These are phyloP conservation scores for Caenorhabditis macrosperma DNA, from an alignment of 2,888 invertebrate genomes.

Conservation along the genomic window DNA sequence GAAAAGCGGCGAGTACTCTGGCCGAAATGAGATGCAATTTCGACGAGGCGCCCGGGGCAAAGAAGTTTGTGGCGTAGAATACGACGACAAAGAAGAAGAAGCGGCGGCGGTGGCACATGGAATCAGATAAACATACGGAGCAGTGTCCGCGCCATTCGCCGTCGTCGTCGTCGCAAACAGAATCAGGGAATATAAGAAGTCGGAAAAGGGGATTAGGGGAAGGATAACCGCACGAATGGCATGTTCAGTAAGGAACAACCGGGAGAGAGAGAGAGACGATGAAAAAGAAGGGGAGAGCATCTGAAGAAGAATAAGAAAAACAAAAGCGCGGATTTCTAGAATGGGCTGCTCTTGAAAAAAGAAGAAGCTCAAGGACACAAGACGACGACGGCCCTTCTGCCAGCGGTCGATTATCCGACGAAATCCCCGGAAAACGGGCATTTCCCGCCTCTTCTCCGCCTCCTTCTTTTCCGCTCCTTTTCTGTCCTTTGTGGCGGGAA, in stretches of 20 bases:
- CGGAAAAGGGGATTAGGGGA: constrained; percentile 9
- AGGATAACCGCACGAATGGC: not conserved
- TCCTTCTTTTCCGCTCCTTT: constrained; percentile 4
- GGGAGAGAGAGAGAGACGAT: not conserved
- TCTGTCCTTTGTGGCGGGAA: constrained; percentile 11
- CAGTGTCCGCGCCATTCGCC: constrained; percentile 8
- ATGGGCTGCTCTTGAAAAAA: not conserved
- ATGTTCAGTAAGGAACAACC: not conserved
- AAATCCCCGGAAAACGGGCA: constrained; percentile 44
- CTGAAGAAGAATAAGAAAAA: constrained; percentile 11
- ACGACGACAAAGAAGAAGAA: not conserved
- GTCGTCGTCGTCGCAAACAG: not conserved
- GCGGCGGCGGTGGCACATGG: constrained; percentile 4
- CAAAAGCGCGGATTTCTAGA: not conserved
- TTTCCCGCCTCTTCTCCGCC: constrained; percentile 36
- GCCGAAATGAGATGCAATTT: constrained; percentile 47
- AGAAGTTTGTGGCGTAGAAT: constrained; percentile 19
- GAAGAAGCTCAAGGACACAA: constrained; percentile 36
- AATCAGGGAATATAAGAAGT: not conserved
- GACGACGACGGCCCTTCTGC: constrained; percentile 11
- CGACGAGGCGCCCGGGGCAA: constrained; percentile 15
- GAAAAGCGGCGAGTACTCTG: constrained; percentile 27
- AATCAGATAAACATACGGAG: constrained; percentile 43
- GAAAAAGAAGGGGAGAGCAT: not conserved
- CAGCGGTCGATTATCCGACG: constrained; percentile 46